Evolutionary conservation across 2,113 vertebrate species (phyloP).

Genomic region (Microtus oregoni): DNA sequence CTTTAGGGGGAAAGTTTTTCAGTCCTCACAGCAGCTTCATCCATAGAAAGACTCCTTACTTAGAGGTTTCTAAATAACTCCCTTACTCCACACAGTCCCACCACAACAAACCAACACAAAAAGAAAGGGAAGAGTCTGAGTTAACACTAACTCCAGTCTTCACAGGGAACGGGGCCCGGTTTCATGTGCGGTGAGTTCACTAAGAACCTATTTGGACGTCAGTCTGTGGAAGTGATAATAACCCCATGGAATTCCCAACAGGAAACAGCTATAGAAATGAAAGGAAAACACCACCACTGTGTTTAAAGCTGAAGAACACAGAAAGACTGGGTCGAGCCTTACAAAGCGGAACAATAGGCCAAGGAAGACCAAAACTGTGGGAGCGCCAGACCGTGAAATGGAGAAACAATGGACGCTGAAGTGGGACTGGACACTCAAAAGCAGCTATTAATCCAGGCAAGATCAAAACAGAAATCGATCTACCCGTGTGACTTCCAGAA

Average conservation of each 20-base stretch:
- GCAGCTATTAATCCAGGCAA: conserved; percentile 79
- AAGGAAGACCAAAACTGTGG: conserved; percentile 64
- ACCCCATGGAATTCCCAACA: conserved; percentile 77
- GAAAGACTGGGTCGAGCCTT: conserved; percentile 66
- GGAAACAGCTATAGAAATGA: conserved; percentile 80
- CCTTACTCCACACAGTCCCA: background rate
- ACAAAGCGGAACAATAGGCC: conserved; percentile 71
- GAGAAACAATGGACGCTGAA: conserved; percentile 70
- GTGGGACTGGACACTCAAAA: conserved; percentile 70
- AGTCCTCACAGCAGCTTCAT: background rate
- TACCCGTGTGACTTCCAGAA: conserved; percentile 79
- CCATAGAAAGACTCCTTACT: conserved; percentile 34
- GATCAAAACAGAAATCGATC: conserved; percentile 83
- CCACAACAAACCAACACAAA: background rate
- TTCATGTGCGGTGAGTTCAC: conserved; percentile 56
- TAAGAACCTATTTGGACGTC: conserved; percentile 66
- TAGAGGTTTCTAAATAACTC: conserved; percentile 42
- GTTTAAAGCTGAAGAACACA: conserved; percentile 73
- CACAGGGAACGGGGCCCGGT: background rate
- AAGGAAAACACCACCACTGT: conserved; percentile 76
- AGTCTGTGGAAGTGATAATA: conserved; percentile 74
- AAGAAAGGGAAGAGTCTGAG: background rate
- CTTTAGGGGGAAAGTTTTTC: background rate
- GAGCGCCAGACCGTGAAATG: conserved; percentile 80
- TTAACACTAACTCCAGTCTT: conserved; percentile 18